Base-by-base conservation (phyloP, 2,888 invertebrate genomes). In the Drosophila rellima region DNA sequence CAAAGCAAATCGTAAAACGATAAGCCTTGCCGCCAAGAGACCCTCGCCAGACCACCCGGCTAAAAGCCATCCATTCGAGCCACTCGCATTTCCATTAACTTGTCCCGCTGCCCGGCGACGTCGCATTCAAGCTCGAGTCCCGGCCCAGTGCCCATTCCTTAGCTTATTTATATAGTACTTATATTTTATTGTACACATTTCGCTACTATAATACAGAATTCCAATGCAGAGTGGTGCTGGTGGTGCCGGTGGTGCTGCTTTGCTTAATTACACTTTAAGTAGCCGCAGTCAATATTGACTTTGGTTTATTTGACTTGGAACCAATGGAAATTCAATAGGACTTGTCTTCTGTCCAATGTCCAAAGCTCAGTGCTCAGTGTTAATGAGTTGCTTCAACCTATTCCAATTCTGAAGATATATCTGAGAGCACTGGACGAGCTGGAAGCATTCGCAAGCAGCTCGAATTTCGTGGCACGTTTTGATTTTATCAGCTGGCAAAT, bases 1-100 rank as follows among this genome's bases (percentile, higher is more conserved):
- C 73, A 74, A 81, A 81, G 81, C 87, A 75, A 86, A 86, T 86
- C 70, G 74, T 74, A 74, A 74, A 80, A 47, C 71, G 88, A 85
- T 88, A 85, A 85, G 78, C 73, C 65, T 29, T 11, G 37, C 61
- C 18, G 51, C 52, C 39, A 17, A 47, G 13, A 35, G n/a, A 15
- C 11, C 44, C 26, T 31, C 2, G 5, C 18, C 40, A 18, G 88
- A 81, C 86, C 88, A 78, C 88, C 83, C 81, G 54, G 61, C 50
- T 18, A 47, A 35, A 23, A 57, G 45, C 31, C 51, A 20, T 31
- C 6, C 20, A 47, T 17, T 26, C 56, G 45, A 45, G 44, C 33
- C 56, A 35, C 45, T 56, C 55, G 31, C 45, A 56, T 37, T 35
- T 45, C 61, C 51, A 51, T 68, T 68, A 66, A 35, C 52, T 29